A percentile compares a stretch with the other conserved stretches of the same genome.
phyloP scores from a whole-genome alignment of 2,797 vertebrate species.

The Brachyalestes nurse region DNA sequence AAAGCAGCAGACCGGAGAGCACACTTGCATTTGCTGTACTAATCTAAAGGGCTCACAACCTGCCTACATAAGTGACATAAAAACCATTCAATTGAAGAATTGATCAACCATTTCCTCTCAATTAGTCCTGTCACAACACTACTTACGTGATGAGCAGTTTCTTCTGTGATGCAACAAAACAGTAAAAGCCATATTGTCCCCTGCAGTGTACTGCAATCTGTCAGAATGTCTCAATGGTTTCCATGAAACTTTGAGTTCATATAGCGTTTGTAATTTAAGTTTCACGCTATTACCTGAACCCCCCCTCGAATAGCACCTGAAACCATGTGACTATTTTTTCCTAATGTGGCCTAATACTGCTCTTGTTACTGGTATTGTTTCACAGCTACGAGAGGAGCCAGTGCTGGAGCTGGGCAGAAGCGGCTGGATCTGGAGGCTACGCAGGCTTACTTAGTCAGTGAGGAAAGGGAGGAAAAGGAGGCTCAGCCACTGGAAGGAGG shows the following conservation, averaged over 20 bases:
- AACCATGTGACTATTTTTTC: no score
- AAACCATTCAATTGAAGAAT: no score
- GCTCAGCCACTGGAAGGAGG: slow-evolving; percentile 19
- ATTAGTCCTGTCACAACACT: no score
- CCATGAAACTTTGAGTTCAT: no score
- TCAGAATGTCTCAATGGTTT: no score
- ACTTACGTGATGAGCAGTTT: no score
- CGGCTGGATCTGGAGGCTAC: slow-evolving; percentile 68
- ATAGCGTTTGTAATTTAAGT: no score
- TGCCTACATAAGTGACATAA: not conserved
- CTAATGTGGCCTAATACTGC: not conserved
- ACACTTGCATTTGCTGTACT: not conserved
- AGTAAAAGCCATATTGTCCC: no score
- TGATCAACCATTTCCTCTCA: no score
- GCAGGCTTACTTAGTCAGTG: slow-evolving; percentile 66
- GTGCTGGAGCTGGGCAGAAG: slow-evolving; percentile 29
- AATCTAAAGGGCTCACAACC: not conserved
- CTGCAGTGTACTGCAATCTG: no score
- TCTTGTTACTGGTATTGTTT: not conserved
- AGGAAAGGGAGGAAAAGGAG: slow-evolving; percentile 53
- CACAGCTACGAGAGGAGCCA: slow-evolving; percentile 6
- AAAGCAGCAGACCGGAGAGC: not conserved
- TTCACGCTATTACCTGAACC: not conserved
- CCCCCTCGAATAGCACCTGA: not conserved
- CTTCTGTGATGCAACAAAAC: no score